Evolutionary conservation across 2,113 vertebrate genomes (phyloP), one percentile per base, ranked within the genome.

Genomic region (Scomber scombrus): DNA sequence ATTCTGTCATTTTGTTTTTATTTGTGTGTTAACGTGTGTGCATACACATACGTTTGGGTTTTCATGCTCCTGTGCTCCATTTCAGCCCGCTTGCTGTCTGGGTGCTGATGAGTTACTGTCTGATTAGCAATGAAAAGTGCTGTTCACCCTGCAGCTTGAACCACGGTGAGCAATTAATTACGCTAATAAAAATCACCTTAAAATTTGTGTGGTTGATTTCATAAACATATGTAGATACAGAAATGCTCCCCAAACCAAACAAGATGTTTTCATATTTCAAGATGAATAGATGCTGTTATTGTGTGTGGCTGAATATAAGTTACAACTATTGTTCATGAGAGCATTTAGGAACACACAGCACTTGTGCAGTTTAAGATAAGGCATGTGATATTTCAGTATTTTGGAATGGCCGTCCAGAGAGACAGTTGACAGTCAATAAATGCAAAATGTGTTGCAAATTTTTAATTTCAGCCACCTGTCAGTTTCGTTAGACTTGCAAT

Each of bases 381-480:
- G 77, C 86, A 88, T 87, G 88, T 90, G 87, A 84, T 21, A 61
- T 64, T 31, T 29, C 40, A 49, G n/a, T 49, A 3, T 21, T 63
- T 78, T 63, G 23, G 57, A 75, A 26, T 43, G 47, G 40, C n/a
- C 50, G 78, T 91, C 75, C 29, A 73, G 80, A 84, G 62, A 88
- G 65, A 70, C 52, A 52, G 68, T 58, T 86, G 75, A 88, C 75
- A 72, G 57, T 76, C 78, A 71, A 86, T 85, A 86, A 89, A 85
- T 78, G 78, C 68, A 89, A 89, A 71, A 91, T 81, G 70, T 90
- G 86, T 85, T 82, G 80, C 89, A 67, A 70, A 87, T 89, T 78
- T 91, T 88, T 87, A 65, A 74, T 87, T 85, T 86, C 74, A 71
- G 83, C 88, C 91, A 93, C 85, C 92, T 95, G 91, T 93, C 89